These are phyloP conservation scores for Xanthia togata DNA, from an alignment of 2,888 invertebrate genomes.

Conservation along the genomic window DNA sequence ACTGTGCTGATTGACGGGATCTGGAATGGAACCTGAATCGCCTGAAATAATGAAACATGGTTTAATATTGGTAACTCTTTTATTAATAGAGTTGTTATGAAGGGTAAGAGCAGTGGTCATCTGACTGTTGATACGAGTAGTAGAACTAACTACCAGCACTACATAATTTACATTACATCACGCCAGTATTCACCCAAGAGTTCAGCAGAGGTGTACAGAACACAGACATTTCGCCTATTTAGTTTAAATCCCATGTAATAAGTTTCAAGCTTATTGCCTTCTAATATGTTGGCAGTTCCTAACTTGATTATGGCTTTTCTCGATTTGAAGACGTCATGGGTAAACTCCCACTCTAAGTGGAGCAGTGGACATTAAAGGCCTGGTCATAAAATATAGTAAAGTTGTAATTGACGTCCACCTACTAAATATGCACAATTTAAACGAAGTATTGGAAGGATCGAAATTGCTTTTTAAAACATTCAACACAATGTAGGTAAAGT, in stretches of 20 bases:
- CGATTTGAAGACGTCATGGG: neutral
- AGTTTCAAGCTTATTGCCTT: neutral
- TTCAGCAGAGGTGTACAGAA: neutral
- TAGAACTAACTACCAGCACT: neutral
- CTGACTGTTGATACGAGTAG: neutral
- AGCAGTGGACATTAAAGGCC: neutral
- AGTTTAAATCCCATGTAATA: too few species aligned
- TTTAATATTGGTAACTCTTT: neutral
- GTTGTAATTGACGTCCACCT: neutral
- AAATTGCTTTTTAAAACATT: neutral
- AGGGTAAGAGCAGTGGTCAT: neutral
- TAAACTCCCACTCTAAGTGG: neutral
- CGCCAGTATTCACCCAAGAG: neutral
- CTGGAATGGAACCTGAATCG: slow-evolving; percentile 23
- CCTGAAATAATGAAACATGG: slow-evolving; percentile 17
- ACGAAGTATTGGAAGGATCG: neutral
- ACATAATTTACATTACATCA: neutral
- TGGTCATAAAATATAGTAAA: neutral
- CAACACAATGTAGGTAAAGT: neutral
- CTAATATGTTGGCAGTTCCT: neutral
- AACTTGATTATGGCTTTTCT: neutral
- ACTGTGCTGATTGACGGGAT: slow-evolving; percentile 13
- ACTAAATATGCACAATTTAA: neutral
- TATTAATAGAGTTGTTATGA: neutral
- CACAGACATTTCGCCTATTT: too few species aligned